These are phyloP conservation scores for Podarcis raffonei DNA, from an alignment of 2,113 vertebrate species.

Conservation along the genomic window DNA sequence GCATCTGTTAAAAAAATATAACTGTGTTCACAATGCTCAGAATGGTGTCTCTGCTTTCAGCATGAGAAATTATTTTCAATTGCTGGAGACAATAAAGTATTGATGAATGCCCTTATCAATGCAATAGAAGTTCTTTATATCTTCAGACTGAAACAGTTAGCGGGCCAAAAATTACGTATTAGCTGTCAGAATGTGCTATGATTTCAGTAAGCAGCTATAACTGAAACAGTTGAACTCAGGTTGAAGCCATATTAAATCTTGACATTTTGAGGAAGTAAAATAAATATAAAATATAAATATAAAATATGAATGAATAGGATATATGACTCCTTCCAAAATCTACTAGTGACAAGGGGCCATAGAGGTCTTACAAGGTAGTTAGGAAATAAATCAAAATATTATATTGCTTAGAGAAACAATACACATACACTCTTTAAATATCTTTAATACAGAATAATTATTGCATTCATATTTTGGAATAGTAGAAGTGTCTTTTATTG, in stretches of 20 bases:
- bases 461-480: neutral
- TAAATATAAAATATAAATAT: neutral
- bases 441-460: neutral
- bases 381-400: slow-evolving; percentile 51
- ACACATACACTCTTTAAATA: neutral
- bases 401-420: slow-evolving; percentile 14
- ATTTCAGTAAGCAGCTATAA: neutral
- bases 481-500: neutral
- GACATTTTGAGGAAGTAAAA: slow-evolving; percentile 49
- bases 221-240: neutral
- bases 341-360: neutral
- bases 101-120: rapidly evolving
- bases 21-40: neutral
- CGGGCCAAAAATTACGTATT: neutral
- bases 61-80: rapidly evolving
- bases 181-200: neutral
- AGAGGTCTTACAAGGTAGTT: neutral
- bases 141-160: neutral
- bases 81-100: neutral
- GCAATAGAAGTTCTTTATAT: rapidly evolving
- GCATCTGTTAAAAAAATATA: neutral
- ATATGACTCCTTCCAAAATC: neutral
- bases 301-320: neutral
- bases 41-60: rapidly evolving
- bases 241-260: neutral